Evolutionary conservation across 2,888 invertebrate species (phyloP).

Genomic region (Aspidiotus rigidus): DNA sequence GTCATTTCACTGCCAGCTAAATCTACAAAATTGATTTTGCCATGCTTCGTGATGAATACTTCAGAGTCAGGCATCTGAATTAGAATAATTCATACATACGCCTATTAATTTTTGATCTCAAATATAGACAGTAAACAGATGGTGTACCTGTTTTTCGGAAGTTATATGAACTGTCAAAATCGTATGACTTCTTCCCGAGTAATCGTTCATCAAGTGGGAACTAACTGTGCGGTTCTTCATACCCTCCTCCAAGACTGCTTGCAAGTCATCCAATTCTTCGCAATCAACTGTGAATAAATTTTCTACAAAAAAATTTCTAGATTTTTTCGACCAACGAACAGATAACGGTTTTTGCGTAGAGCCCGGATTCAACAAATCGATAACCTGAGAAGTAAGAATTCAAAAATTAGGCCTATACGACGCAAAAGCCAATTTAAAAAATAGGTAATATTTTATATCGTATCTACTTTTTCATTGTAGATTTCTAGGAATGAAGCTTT

Average conservation of each 20-base stretch:
- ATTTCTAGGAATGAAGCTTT: constrained; percentile 92
- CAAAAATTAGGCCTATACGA: no score
- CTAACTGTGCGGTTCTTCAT: constrained; percentile 84
- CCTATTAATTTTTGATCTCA: neutral
- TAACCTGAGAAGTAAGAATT: constrained; percentile 57
- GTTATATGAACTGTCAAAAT: constrained; percentile 83
- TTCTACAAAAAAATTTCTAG: constrained; percentile 86
- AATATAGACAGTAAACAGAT: neutral
- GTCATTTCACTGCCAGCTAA: constrained; percentile 95
- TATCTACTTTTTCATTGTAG: constrained; percentile 85
- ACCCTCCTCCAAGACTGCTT: constrained; percentile 93
- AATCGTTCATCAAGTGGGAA: constrained; percentile 83
- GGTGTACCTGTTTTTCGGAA: constrained; percentile 62
- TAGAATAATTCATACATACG: neutral
- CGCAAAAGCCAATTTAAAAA: no score
- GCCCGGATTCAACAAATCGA: constrained; percentile 84
- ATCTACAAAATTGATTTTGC: constrained; percentile 92
- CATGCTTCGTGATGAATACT: constrained; percentile 79
- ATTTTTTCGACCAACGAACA: constrained; percentile 90
- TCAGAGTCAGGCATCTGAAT: constrained; percentile 40
- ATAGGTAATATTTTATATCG: neutral
- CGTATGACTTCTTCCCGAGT: constrained; percentile 86
- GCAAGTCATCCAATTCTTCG: constrained; percentile 80
- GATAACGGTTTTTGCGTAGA: constrained; percentile 70
- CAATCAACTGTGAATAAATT: constrained; percentile 93